Conservation (phyloP, 2,888 invertebrate genomes). For the Tillus elongatus region DNA sequence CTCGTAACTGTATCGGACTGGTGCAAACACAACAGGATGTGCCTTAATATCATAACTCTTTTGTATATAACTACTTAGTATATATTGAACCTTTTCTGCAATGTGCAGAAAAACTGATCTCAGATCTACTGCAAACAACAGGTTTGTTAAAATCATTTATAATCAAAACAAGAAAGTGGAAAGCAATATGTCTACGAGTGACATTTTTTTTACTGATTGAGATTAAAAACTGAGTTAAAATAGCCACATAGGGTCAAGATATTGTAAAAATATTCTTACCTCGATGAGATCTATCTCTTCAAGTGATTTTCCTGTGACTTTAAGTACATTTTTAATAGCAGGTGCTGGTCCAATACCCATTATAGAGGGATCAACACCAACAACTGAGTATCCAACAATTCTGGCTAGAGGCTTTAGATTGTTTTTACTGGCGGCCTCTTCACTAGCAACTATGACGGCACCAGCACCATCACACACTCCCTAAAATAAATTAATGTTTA, state of each 20-base stretch:
- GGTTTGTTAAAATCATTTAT: no score
- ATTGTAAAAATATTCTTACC: constrained; percentile 45
- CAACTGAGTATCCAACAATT: constrained; percentile 81
- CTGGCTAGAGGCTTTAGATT: constrained; percentile 84
- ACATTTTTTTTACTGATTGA: constrained; percentile 1
- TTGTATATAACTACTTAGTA: no score
- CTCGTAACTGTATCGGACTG: no score
- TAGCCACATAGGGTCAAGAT: background rate
- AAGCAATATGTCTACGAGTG: no score
- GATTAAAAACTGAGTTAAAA: constrained; percentile 1
- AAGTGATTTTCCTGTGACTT: constrained; percentile 65
- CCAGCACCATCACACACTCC: constrained; percentile 98
- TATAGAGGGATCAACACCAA: constrained; percentile 93
- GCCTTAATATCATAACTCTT: no score
- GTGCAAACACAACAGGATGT: no score
- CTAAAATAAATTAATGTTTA: constrained; percentile 42
- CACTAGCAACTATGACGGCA: constrained; percentile 82
- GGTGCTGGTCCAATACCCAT: constrained; percentile 98
- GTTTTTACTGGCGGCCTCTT: constrained; percentile 73
- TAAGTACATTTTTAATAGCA: constrained; percentile 80
- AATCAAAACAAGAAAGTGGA: no score
- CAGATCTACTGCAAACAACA: no score
- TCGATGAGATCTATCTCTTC: constrained; percentile 89
- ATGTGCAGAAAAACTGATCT: no score
- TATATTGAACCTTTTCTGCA: no score